Percentiles rank a stretch among this genome's conserved stretches.
Evolutionary conservation across 2,797 vertebrate genomes (phyloP).

Genomic region (Channallabes apus): DNA sequence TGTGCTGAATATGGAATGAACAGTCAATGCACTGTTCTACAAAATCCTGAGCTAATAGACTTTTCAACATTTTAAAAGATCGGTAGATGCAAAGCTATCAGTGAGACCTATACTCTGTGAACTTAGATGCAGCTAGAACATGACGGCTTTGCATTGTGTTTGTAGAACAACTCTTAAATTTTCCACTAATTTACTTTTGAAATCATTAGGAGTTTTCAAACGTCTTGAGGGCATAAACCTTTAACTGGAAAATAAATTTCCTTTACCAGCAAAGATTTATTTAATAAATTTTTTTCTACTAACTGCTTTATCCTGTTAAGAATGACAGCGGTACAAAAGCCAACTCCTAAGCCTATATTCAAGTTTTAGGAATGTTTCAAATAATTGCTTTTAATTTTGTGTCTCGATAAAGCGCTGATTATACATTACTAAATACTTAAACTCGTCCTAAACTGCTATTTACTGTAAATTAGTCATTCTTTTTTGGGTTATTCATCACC

Average conservation of each 20-base stretch:
- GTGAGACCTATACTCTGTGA: neutral
- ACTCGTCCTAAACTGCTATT: neutral
- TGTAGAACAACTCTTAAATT: conserved; percentile 9
- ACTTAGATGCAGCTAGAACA: neutral
- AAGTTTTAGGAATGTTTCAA: neutral
- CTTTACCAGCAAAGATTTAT: neutral
- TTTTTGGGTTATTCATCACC: neutral
- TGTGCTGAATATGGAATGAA: neutral
- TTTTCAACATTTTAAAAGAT: conserved; percentile 13
- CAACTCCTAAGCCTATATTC: neutral
- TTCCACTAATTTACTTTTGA: conserved; percentile 3
- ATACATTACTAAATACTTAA: neutral
- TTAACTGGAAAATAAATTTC: neutral
- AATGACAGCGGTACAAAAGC: neutral
- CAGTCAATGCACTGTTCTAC: neutral
- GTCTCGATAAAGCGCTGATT: neutral
- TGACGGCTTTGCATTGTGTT: conserved; percentile 5
- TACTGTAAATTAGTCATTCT: neutral
- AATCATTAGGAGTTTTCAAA: neutral
- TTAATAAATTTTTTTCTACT: neutral
- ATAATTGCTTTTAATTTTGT: neutral
- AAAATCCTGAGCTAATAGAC: conserved; percentile 9
- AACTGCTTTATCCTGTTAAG: neutral
- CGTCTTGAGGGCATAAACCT: neutral
- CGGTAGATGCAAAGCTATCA: conserved; percentile 14